Evolutionary conservation across 2,888 invertebrate species (phyloP).

Genomic region (Diadegma fenestrale): DNA sequence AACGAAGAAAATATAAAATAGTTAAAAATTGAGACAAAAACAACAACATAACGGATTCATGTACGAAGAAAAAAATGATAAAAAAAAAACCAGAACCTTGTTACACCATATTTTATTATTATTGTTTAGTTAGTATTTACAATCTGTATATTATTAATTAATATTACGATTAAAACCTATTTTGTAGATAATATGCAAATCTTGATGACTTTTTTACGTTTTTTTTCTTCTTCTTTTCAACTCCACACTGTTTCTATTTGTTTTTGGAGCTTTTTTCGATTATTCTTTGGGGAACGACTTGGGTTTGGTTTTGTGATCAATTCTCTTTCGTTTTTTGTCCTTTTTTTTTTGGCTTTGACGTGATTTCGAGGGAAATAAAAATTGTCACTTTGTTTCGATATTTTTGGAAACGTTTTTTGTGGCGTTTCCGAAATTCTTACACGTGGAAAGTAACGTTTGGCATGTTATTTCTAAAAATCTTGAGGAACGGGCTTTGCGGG

Average conservation of each 20-base stretch:
- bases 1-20: conserved; percentile 51
- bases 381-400: background rate
- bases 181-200: conserved; percentile 83
- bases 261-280: conserved; percentile 1
- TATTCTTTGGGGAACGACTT: conserved; percentile 36
- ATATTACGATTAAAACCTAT: conserved; percentile 84
- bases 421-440: no score
- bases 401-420: background rate
- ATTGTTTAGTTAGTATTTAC: conserved; percentile 84
- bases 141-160: conserved; percentile 84
- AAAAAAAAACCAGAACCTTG: conserved; percentile 77
- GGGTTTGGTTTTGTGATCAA: conserved; percentile 9
- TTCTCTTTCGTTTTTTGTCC: conserved; percentile 33
- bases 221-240: background rate
- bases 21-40: conserved; percentile 34
- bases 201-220: conserved; percentile 68
- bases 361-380: background rate
- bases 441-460: background rate
- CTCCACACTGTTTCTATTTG: background rate
- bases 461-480: background rate
- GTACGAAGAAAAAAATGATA: background rate
- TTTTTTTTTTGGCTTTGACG: conserved; percentile 6
- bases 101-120: conserved; percentile 84
- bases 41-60: conserved; percentile 22
- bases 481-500: background rate